Base-by-base conservation (phyloP, 2,797 vertebrate genomes). In the Vultur gryphus region DNA sequence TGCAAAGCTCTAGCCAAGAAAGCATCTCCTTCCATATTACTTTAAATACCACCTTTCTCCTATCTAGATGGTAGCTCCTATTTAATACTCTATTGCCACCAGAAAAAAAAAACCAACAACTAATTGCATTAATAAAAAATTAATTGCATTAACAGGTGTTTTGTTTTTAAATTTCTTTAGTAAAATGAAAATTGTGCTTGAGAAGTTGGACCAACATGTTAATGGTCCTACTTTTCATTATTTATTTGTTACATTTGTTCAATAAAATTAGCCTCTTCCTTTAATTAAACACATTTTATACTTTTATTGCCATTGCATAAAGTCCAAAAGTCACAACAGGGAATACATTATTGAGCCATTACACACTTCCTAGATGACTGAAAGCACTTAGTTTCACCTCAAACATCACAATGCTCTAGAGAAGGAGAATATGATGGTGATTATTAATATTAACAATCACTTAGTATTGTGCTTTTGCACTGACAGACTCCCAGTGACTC, bases 211-310 rank as follows among this genome's bases (percentile, higher is more conserved):
- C 43, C 24, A 90, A 69, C 28, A 44, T 28, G 28, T 61, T 86
- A 90, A 79, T n/a, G 8, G n/a, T 85, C 29, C 58, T 81, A 65
- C 35, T 77, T 84, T 89, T 81, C 19, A 7, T 61, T 80, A 86
- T 93, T 61, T 80, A 86, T 93, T 91, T 95, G 64, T 37, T 93
- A 64, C 23, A 78, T 71, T 87, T 78, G 25, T 57, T 96, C 89
- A 86, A 93, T 91, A 95, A 93, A 91, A 95, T 65, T 35, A 55
- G 64, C 54, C 39, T 88, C 79, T 92, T 89, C 79, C 78, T 86
- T 95, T 95, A 97, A 96, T 97, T 97, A 97, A 97, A 96, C 41
- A 71, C 25, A 20, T 93, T 96, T 95, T 95, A 88, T 91, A 87
- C 88, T 87, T 94, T 87, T 84, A 94, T 71, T 73, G 73, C 84